A percentile compares a stretch with the other conserved stretches of the same genome.
These are phyloP conservation scores for Caenorhabditis afra DNA, from an alignment of 2,888 invertebrate genomes.

Conservation along the genomic window DNA sequence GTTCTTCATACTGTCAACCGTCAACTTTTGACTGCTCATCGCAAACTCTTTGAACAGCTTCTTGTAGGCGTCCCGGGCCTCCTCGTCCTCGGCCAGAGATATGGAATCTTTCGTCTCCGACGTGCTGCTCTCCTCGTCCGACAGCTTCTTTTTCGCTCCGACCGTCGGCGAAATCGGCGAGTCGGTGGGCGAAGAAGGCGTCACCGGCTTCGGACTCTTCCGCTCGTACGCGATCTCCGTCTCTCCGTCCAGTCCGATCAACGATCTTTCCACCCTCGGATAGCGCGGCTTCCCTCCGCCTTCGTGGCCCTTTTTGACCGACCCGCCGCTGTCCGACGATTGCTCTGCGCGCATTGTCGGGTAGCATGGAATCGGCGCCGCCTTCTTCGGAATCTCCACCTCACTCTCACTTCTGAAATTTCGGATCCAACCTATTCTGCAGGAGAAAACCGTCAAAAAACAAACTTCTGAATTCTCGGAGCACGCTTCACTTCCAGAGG, in stretches of 20 bases:
- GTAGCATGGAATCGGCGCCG: too few relatives aligned
- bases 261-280: slow-evolving; percentile 13
- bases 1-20: slow-evolving; percentile 43
- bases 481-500: not conserved
- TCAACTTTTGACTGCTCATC: slow-evolving; percentile 29
- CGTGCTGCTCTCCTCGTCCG: slow-evolving; percentile 31
- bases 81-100: slow-evolving; percentile 50
- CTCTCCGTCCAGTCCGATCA: slow-evolving; percentile 55
- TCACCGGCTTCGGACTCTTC: slow-evolving; percentile 11
- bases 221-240: slow-evolving; percentile 25
- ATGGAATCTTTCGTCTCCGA: slow-evolving; percentile 51
- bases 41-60: slow-evolving; percentile 56
- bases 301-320: not conserved
- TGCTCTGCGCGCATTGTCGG: too few relatives aligned
- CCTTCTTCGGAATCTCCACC: too few relatives aligned
- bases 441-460: too few relatives aligned
- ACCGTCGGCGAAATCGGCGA: too few relatives aligned
- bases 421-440: too few relatives aligned
- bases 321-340: not conserved
- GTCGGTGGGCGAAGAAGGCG: slow-evolving; percentile 4
- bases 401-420: too few relatives aligned
- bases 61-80: slow-evolving; percentile 20
- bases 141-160: not conserved
- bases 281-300: slow-evolving; percentile 3
- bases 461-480: too few relatives aligned